These are phyloP conservation scores for Argyresthia albistria DNA, from an alignment of 2,888 invertebrate genomes.

Conservation along the genomic window DNA sequence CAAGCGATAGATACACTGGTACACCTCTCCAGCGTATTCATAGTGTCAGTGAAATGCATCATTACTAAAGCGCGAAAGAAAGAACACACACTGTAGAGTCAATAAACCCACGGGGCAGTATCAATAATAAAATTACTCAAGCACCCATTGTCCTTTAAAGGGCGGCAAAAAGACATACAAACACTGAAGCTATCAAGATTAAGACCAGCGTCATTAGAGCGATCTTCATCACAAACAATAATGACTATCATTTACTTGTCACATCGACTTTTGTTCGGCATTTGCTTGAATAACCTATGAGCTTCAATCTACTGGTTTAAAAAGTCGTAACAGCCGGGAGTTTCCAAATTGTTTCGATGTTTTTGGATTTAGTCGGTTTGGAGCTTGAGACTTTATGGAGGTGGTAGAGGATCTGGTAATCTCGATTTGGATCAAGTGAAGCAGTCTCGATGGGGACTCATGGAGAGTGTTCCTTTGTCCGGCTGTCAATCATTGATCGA, in stretches of 20 bases:
- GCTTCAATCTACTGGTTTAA: no score
- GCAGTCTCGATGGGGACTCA: slow-evolving; percentile 9
- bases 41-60: no score
- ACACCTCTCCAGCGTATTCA: no score
- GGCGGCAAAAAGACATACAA: slow-evolving; percentile 2
- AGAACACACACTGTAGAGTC: not conserved
- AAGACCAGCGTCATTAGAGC: not conserved
- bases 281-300: no score
- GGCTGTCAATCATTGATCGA: slow-evolving; percentile 43
- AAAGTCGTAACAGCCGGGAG: not conserved
- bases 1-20: no score
- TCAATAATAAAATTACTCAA: slow-evolving; percentile 3
- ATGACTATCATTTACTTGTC: slow-evolving; percentile 43
- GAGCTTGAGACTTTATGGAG: slow-evolving; percentile 12
- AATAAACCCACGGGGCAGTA: not conserved
- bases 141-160: slow-evolving; percentile 3
- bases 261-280: slow-evolving; percentile 17
- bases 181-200: not conserved
- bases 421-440: not conserved
- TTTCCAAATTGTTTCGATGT: not conserved
- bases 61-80: no score
- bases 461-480: slow-evolving; percentile 37
- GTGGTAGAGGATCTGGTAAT: no score
- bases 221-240: slow-evolving; percentile 21
- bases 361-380: not conserved